phyloP scores from a whole-genome alignment of 1,140 invertebrate species.

The Luehdorfia chinensis region DNA sequence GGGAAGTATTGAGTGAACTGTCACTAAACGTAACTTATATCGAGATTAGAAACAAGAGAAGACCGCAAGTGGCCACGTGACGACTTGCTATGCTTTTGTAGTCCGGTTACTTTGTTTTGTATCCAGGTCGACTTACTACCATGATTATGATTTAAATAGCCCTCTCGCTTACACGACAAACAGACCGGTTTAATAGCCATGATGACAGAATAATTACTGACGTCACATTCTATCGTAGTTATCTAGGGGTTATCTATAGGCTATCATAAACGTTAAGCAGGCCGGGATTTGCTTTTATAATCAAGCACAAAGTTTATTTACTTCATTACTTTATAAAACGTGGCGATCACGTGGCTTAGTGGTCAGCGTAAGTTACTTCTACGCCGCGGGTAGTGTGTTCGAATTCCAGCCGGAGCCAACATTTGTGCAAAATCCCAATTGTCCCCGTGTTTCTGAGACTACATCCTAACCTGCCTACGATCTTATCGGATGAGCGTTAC shows the following conservation, averaged over 20 bases:
- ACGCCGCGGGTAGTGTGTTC: too few relatives aligned
- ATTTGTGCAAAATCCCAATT: too few relatives aligned
- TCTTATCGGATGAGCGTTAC: too few relatives aligned
- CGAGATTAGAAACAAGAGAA: conserved; percentile 34
- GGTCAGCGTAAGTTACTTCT: too few relatives aligned
- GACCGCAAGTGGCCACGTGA: conserved; percentile 38
- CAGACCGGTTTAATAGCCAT: conserved; percentile 6
- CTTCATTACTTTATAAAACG: too few relatives aligned
- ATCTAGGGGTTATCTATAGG: too few relatives aligned
- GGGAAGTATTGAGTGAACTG: neutral
- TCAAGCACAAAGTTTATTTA: too few relatives aligned
- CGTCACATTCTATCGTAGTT: conserved; percentile 32
- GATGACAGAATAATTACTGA: conserved; percentile 39
- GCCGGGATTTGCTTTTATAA: conserved; percentile 9
- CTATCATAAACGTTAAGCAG: conserved; percentile 23
- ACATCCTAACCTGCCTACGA: too few relatives aligned
- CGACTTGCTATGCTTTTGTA: conserved; percentile 25
- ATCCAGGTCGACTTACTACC: conserved; percentile 33
- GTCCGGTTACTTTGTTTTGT: conserved; percentile 33
- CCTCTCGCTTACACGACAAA: conserved; percentile 15
- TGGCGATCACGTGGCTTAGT: too few relatives aligned
- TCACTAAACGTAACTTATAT: conserved; percentile 3
- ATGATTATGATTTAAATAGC: conserved; percentile 37
- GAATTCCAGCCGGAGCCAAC: too few relatives aligned
- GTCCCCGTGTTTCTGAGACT: too few relatives aligned